phyloP scores from a whole-genome alignment of 2,797 vertebrate genomes.

The Lindbergichthys nudifrons region DNA sequence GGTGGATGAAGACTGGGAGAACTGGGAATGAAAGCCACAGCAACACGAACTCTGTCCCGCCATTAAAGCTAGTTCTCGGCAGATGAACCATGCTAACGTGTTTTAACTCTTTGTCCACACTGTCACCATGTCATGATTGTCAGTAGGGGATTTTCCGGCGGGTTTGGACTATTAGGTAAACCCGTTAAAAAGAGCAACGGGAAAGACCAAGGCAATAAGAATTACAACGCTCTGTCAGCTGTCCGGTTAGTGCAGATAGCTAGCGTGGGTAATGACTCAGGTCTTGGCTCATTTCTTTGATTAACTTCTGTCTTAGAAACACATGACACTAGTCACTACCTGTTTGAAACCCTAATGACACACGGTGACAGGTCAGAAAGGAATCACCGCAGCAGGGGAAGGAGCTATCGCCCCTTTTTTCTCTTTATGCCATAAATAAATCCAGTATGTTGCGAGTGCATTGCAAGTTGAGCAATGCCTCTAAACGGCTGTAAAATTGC shows the following conservation, averaged over 20 bases:
- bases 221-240: slow-evolving; percentile 52
- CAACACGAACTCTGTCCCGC: slow-evolving; percentile 53
- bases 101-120: slow-evolving; percentile 83
- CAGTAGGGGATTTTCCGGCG: slow-evolving; percentile 58
- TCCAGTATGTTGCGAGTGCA: slow-evolving; percentile 48
- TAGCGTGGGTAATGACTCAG: slow-evolving; percentile 39
- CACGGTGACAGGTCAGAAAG: slow-evolving; percentile 39
- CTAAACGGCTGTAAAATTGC: slow-evolving; percentile 70
- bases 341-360: slow-evolving; percentile 38
- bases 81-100: slow-evolving; percentile 79
- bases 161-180: slow-evolving; percentile 69
- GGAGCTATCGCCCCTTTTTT: slow-evolving; percentile 44
- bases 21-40: slow-evolving; percentile 90
- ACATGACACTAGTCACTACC: slow-evolving; percentile 38
- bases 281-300: slow-evolving; percentile 54
- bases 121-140: slow-evolving; percentile 80
- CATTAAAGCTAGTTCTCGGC: slow-evolving; percentile 73
- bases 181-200: slow-evolving; percentile 56
- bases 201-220: slow-evolving; percentile 66
- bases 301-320: slow-evolving; percentile 47
- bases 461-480: slow-evolving; percentile 42
- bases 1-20: slow-evolving; percentile 98
- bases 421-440: slow-evolving; percentile 64
- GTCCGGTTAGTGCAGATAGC: slow-evolving; percentile 52
- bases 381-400: slow-evolving; percentile 43